Conservation (phyloP, 2,888 invertebrate species). For the Tipula confusa region DNA sequence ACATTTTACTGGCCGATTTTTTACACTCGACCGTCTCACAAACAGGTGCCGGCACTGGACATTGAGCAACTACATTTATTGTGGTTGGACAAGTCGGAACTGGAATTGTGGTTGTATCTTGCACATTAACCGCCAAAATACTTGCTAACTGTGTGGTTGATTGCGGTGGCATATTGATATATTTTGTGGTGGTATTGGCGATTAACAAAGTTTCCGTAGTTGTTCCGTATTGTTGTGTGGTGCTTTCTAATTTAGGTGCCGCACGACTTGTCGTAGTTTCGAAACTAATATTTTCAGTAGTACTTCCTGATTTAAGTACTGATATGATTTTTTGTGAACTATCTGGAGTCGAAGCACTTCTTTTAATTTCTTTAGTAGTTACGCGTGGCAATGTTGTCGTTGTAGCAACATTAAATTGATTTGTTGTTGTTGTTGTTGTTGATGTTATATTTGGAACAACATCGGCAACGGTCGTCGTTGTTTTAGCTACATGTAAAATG, state of each 20-base stretch:
- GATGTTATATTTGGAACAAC: background rate
- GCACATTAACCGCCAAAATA: background rate
- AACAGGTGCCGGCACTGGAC: background rate
- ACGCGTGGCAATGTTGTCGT: background rate
- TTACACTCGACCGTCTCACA: constrained; percentile 16
- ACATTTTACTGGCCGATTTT: constrained; percentile 27
- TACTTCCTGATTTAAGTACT: background rate
- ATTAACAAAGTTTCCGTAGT: background rate
- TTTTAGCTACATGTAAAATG: background rate
- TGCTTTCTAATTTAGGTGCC: background rate
- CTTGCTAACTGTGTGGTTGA: background rate
- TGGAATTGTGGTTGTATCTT: background rate
- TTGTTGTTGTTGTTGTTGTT: background rate
- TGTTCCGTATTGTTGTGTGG: background rate
- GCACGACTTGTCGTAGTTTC: background rate
- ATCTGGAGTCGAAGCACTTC: background rate
- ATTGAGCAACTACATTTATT: background rate
- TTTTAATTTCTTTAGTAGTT: background rate
- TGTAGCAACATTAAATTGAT: too few species aligned
- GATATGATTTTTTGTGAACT: too few species aligned
- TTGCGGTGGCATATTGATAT: background rate
- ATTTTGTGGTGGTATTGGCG: background rate
- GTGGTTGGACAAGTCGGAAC: background rate
- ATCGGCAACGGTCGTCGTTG: background rate
- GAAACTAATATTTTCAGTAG: background rate